Percentiles rank a stretch among this genome's conserved stretches.
These are phyloP conservation scores for Euleptes europaea DNA, from an alignment of 2,113 vertebrate species.

Conservation along the genomic window DNA sequence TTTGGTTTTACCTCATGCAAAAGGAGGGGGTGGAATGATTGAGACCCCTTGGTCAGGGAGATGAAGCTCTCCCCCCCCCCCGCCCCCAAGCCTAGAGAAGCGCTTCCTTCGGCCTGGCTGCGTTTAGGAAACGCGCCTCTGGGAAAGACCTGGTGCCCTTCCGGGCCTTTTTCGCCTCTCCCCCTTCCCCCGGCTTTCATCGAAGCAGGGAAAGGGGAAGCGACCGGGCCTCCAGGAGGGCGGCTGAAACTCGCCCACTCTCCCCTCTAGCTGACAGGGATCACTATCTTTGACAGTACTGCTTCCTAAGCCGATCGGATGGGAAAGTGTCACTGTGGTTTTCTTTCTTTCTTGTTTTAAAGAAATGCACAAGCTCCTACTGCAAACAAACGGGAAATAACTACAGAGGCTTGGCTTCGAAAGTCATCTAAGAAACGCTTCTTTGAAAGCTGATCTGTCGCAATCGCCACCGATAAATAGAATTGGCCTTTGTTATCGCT, in stretches of 20 bases:
- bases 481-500: not conserved
- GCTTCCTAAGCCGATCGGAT: not conserved
- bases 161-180: not conserved
- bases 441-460: not conserved
- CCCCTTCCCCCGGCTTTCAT: not conserved
- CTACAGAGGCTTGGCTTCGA: not conserved
- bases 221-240: not conserved
- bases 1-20: no score
- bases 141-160: not conserved
- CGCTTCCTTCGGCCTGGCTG: not conserved
- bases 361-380: not conserved
- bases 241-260: not conserved
- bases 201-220: constrained; percentile 21
- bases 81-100: not conserved
- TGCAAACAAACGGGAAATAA: not conserved
- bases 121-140: not conserved
- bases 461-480: not conserved
- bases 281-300: not conserved
- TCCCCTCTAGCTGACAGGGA: constrained; percentile 13
- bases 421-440: not conserved
- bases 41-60: no score
- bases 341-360: no score
- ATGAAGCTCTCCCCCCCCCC: no score
- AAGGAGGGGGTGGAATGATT: no score
- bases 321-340: not conserved